phyloP scores from a whole-genome alignment of 1,140 invertebrate species.

The Drosophila subpulchrella region DNA sequence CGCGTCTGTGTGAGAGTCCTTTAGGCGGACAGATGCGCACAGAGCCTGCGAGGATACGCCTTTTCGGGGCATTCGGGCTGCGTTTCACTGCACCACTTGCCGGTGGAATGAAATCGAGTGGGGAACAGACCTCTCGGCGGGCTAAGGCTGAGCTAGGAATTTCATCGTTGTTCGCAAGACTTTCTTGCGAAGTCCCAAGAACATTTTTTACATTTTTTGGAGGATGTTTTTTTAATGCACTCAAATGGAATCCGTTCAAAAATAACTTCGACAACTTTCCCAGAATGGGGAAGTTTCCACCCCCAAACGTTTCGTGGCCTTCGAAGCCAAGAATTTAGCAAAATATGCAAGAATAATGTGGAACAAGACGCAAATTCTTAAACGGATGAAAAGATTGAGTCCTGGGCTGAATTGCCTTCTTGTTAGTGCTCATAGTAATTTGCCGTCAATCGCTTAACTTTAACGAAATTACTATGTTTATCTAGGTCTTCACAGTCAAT shows the following conservation, averaged over 20 bases:
- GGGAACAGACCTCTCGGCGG: conserved; percentile 54
- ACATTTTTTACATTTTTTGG: conserved; percentile 71
- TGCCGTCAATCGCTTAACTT: neutral
- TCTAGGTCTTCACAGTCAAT: too few relatives aligned
- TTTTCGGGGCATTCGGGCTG: conserved; percentile 46
- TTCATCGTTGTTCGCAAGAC: conserved; percentile 74
- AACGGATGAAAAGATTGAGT: conserved; percentile 46
- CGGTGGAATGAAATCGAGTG: conserved; percentile 12
- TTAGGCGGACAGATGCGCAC: conserved; percentile 61
- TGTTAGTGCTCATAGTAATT: conserved; percentile 26
- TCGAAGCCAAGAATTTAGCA: conserved; percentile 52
- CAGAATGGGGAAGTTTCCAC: conserved; percentile 42
- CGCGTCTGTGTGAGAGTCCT: conserved; percentile 30
- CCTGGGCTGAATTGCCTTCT: conserved; percentile 15
- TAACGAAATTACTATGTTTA: neutral
- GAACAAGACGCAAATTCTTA: conserved; percentile 47
- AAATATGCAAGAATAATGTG: conserved; percentile 64
- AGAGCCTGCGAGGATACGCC: conserved; percentile 63
- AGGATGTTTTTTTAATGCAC: conserved; percentile 75
- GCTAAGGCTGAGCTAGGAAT: conserved; percentile 61
- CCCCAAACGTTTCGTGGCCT: conserved; percentile 33
- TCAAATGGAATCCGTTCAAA: conserved; percentile 72
- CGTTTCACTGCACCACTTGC: conserved; percentile 45
- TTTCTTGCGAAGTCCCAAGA: conserved; percentile 67
- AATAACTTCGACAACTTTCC: conserved; percentile 68